These are phyloP conservation scores for Brachyhypopomus gauderio DNA, from an alignment of 2,113 vertebrate species.

Conservation along the genomic window DNA sequence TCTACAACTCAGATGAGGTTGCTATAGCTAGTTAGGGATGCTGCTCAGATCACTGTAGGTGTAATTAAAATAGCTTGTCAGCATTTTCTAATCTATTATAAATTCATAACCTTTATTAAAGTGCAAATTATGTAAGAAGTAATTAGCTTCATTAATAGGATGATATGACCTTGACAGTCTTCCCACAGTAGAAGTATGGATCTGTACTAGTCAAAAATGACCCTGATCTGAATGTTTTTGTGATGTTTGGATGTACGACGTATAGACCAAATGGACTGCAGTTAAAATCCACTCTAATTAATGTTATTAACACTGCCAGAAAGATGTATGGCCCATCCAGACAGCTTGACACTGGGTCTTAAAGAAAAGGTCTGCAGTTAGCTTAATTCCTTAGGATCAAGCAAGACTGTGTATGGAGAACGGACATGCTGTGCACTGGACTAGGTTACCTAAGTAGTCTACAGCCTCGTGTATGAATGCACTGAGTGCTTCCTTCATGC, in stretches of 20 bases:
- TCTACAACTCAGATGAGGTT: not conserved
- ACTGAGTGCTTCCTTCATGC: constrained; percentile 34
- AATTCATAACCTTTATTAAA: too few species aligned
- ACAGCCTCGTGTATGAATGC: constrained; percentile 14
- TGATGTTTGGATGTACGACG: not conserved
- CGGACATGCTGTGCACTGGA: constrained; percentile 21
- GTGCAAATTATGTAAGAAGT: not conserved
- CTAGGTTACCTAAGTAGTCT: constrained; percentile 7
- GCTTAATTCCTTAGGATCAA: constrained; percentile 14
- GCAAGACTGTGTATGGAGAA: constrained; percentile 17
- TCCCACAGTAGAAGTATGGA: too few species aligned
- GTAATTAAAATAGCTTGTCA: not conserved
- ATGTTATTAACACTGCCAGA: not conserved
- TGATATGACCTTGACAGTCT: not conserved
- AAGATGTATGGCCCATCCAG: not conserved
- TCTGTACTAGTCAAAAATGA: not conserved
- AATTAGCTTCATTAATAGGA: not conserved
- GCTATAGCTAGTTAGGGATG: not conserved
- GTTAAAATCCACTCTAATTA: too few species aligned
- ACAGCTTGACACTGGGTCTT: not conserved
- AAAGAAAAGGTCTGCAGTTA: not conserved
- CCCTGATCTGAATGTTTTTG: not conserved
- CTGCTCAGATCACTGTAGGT: not conserved
- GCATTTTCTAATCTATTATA: not conserved
- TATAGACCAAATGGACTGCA: not conserved